Base-by-base conservation (phyloP, 2,797 vertebrate species). In the Aselliscus stoliczkanus region DNA sequence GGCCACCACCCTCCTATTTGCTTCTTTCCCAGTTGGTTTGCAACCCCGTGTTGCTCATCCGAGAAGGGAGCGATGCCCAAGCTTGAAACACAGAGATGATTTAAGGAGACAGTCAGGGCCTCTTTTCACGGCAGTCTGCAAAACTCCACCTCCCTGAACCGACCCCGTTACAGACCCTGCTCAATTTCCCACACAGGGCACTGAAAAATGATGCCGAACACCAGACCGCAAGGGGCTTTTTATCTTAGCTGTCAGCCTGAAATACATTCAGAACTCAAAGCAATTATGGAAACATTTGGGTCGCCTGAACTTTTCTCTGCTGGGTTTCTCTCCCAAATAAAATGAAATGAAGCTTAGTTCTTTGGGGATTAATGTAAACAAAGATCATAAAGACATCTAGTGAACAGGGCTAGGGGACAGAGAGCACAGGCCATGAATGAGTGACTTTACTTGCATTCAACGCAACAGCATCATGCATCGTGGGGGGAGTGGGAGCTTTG, bases 301-400 rank as follows among this genome's bases (percentile, higher is more conserved):
- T 93, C 93, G 97, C 98, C 97, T 98, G 97, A 97, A 96, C 97
- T 97, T 97, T 94, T 98, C 97, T 90, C 98, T 96, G 98, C 94
- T 98, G 97, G 95, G 96, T 97, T 96, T 97, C 97, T 39, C 0
- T 97, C 97, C 97, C 97, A 98, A 97, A 98, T 98, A 98, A 97
- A 97, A 97, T 94, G 97, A 98, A 98, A 98, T 95, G 98, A 98
- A 98, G 96, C 97, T 98, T 97, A 97, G 97, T 96, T 97, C 98
- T 98, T 97, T 83, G 92, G 98, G 97, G 98, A 98, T 98, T 98
- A 97, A 98, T 95, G 84, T 96, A 98, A 98, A 97, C 97, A 96
- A 96, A 96, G 93, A 90, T 91, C 86, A 25, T 54, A 90, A 95
- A 89, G 90, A 58, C 97, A 97, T 97, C 96, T 93, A 93, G 96